Percentiles rank a stretch among this genome's conserved stretches.
Evolutionary conservation across 2,888 invertebrate genomes (phyloP).

Genomic region (Pomacea canaliculata): DNA sequence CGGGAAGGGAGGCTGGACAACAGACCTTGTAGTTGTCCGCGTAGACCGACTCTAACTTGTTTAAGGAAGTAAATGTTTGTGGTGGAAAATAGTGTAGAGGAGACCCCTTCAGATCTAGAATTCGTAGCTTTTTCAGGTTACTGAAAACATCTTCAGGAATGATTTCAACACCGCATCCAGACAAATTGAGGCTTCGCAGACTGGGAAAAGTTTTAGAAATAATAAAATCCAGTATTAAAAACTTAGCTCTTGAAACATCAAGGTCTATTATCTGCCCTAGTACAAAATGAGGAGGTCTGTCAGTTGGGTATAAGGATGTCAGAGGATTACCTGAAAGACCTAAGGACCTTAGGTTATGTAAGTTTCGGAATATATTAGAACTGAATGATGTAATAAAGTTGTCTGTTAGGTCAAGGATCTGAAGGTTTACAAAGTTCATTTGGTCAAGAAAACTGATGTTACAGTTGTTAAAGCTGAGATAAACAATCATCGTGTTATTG

Average conservation of each 20-base stretch:
- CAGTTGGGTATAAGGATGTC: too few species aligned
- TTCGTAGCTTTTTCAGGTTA: neutral
- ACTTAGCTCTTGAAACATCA: too few species aligned
- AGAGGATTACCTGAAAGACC: neutral
- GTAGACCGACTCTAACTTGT: neutral
- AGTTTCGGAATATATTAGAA: neutral
- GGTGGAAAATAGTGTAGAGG: conserved; percentile 4
- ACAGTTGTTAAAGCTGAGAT: neutral
- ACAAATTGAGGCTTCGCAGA: too few species aligned
- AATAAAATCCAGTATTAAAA: too few species aligned
- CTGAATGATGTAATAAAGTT: neutral
- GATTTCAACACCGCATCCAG: neutral
- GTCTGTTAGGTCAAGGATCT: neutral
- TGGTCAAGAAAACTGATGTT: neutral
- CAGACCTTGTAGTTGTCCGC: conserved; percentile 25
- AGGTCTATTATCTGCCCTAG: too few species aligned
- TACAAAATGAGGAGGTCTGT: too few species aligned
- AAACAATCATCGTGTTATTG: neutral
- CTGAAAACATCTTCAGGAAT: neutral
- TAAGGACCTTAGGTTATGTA: neutral
- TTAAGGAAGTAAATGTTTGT: conserved; percentile 2
- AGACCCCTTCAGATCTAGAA: conserved; percentile 11
- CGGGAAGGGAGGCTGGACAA: conserved; percentile 1
- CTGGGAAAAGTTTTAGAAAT: too few species aligned
- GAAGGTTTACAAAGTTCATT: neutral